phyloP scores from a whole-genome alignment of 2,113 vertebrate species.

The Hypomesus transpacificus region DNA sequence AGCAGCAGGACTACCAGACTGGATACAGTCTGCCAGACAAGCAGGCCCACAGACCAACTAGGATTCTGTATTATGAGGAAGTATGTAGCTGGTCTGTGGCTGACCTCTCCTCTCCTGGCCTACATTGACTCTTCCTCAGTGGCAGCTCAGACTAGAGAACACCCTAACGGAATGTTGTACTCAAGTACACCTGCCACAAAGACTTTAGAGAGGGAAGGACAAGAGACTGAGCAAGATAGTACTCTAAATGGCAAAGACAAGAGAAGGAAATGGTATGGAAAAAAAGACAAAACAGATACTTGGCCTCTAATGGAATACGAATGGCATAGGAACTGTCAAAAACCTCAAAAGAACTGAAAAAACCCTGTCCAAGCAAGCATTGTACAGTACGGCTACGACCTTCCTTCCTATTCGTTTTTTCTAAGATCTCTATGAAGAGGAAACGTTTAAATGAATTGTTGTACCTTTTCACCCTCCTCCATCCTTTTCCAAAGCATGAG shows the following conservation, averaged over 20 bases:
- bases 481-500: slow-evolving; percentile 77
- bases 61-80: neutral
- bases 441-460: slow-evolving; percentile 59
- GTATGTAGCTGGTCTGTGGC: slow-evolving; percentile 39
- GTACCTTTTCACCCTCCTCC: slow-evolving; percentile 65
- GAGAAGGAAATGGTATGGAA: slow-evolving; percentile 20
- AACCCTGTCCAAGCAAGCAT: slow-evolving; percentile 49
- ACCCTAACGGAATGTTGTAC: slow-evolving; percentile 50
- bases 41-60: neutral
- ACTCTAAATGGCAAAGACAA: slow-evolving; percentile 50
- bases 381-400: slow-evolving; percentile 49
- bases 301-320: slow-evolving; percentile 48
- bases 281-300: slow-evolving; percentile 41
- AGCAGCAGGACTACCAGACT: slow-evolving; percentile 42
- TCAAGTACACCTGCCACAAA: slow-evolving; percentile 49
- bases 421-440: slow-evolving; percentile 47
- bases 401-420: slow-evolving; percentile 47
- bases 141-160: slow-evolving; percentile 61
- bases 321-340: slow-evolving; percentile 60
- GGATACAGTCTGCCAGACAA: slow-evolving; percentile 30
- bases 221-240: slow-evolving; percentile 47
- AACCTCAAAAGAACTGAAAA: slow-evolving; percentile 56
- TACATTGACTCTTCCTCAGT: slow-evolving; percentile 47
- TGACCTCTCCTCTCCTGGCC: slow-evolving; percentile 41
- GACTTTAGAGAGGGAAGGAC: slow-evolving; percentile 49